phyloP scores from a whole-genome alignment of 2,888 invertebrate genomes.

The Agrochola lychnidis region DNA sequence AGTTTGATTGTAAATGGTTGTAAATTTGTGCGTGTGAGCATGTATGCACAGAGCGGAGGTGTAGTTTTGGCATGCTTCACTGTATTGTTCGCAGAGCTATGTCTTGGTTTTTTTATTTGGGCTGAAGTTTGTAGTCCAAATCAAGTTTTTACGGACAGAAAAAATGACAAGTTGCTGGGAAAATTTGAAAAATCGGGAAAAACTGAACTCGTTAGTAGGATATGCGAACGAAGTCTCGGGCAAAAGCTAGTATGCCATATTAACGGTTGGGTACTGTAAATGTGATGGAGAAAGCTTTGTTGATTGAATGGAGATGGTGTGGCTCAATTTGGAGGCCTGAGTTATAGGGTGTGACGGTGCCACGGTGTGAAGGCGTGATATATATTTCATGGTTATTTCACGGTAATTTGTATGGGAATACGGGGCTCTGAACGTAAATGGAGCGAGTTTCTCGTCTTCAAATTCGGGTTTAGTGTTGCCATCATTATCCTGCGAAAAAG shows the following conservation, averaged over 20 bases:
- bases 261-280: slow-evolving; percentile 23
- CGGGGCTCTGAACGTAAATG: slow-evolving; percentile 17
- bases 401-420: slow-evolving; percentile 26
- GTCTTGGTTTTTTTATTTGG: too few relatives aligned
- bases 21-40: too few relatives aligned
- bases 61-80: too few relatives aligned
- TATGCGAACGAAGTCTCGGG: neutral
- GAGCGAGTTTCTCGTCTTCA: slow-evolving; percentile 7
- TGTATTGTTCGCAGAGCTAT: too few relatives aligned
- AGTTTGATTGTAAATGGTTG: too few relatives aligned
- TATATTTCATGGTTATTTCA: slow-evolving; percentile 41
- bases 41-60: too few relatives aligned
- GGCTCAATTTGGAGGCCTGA: slow-evolving; percentile 47
- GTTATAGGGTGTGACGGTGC: slow-evolving; percentile 45
- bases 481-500: too few relatives aligned
- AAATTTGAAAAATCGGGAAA: too few relatives aligned
- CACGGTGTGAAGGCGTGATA: slow-evolving; percentile 15
- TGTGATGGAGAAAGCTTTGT: slow-evolving; percentile 53
- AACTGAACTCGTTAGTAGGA: too few relatives aligned
- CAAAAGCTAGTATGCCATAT: neutral
- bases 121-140: too few relatives aligned
- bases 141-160: too few relatives aligned
- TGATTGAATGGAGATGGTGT: slow-evolving; percentile 43
- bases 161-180: too few relatives aligned
- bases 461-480: neutral